A percentile compares a stretch with the other conserved stretches of the same genome.
Evolutionary conservation across 2,888 invertebrate species (phyloP).

Genomic region (Eupithecia subfuscata): DNA sequence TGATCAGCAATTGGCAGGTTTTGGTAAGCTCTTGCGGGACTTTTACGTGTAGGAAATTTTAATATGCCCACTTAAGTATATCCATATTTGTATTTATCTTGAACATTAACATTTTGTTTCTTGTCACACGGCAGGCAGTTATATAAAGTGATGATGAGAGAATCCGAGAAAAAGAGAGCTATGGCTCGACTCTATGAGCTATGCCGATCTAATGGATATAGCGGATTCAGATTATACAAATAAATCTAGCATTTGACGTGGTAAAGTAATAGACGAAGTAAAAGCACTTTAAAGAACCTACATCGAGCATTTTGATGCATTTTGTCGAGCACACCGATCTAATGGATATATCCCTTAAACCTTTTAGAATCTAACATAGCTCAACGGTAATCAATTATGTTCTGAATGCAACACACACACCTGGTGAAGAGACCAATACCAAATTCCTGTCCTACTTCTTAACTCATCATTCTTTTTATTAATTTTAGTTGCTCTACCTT

Average conservation of each 20-base stretch:
- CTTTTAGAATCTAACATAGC: conserved; percentile 33
- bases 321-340: conserved; percentile 52
- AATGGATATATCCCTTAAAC: conserved; percentile 21
- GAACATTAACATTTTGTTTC: conserved; percentile 64
- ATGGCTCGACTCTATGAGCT: conserved; percentile 74
- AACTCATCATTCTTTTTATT: conserved; percentile 46
- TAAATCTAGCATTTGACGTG: conserved; percentile 56
- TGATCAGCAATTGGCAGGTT: neutral
- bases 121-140: conserved; percentile 73
- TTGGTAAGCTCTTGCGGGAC: neutral
- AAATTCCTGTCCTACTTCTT: conserved; percentile 41
- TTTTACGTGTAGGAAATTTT: neutral
- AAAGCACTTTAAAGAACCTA: conserved; percentile 50
- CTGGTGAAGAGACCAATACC: conserved; percentile 42
- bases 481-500: conserved; percentile 39
- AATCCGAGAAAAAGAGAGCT: conserved; percentile 76
- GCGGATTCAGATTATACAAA: conserved; percentile 73
- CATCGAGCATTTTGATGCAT: conserved; percentile 65
- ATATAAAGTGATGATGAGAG: conserved; percentile 76
- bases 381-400: conserved; percentile 58
- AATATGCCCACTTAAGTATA: neutral
- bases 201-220: conserved; percentile 69
- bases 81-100: conserved; percentile 40
- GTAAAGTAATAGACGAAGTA: conserved; percentile 67
- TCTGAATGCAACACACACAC: conserved; percentile 75